Percentiles rank a stretch among this genome's conserved stretches.
Evolutionary conservation across 2,113 vertebrate species (phyloP).

Genomic region (Halcyon malimbica): DNA sequence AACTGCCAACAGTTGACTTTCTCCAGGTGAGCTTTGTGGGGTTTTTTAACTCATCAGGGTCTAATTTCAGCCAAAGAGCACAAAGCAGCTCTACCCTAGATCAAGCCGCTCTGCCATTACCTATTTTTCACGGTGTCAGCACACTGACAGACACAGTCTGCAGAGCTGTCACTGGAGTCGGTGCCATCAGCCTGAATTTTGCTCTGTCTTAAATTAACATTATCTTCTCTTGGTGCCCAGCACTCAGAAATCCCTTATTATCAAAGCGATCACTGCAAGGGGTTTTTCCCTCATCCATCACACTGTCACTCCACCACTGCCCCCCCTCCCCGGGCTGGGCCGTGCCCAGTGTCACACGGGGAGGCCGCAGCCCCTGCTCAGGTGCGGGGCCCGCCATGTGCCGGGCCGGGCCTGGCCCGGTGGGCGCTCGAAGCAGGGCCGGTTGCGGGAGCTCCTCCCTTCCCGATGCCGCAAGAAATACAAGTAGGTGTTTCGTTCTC

Average conservation of each 20-base stretch:
- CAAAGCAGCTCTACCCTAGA: background rate
- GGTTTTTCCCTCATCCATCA: background rate
- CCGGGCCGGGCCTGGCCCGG: no score
- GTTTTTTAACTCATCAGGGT: background rate
- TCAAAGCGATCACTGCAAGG: background rate
- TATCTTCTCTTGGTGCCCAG: background rate
- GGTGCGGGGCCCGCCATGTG: no score
- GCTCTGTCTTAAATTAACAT: constrained; percentile 1
- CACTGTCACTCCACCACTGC: background rate
- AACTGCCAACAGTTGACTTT: background rate
- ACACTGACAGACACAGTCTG: background rate
- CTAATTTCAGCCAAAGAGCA: background rate
- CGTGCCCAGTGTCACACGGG: no score
- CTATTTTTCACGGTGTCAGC: background rate
- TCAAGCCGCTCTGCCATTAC: background rate
- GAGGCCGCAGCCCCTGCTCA: no score
- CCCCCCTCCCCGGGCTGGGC: no score
- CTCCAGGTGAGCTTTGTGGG: background rate
- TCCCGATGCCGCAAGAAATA: no score
- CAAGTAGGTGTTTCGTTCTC: no score
- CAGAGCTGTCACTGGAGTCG: background rate
- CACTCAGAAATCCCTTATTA: background rate
- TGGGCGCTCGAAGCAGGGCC: no score
- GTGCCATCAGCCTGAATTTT: background rate
- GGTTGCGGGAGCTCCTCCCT: no score